phyloP scores from a whole-genome alignment of 2,888 invertebrate species.

The Neria commutata region DNA sequence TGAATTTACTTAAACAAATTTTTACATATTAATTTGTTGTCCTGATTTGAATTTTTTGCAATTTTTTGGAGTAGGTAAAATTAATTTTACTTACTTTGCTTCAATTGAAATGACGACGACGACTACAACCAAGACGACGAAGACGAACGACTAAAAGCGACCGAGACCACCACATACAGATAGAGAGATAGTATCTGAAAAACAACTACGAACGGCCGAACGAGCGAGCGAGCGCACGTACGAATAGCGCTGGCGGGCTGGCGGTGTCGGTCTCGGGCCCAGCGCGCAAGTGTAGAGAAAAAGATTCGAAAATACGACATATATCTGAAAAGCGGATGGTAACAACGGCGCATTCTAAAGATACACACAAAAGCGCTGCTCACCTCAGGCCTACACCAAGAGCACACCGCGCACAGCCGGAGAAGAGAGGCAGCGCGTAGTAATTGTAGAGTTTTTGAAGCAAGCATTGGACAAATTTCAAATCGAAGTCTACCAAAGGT shows the following conservation, averaged over 20 bases:
- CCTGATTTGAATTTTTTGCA: slow-evolving; percentile 16
- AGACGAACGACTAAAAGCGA: slow-evolving; percentile 55
- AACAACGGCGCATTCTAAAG: background rate
- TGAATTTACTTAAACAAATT: slow-evolving; percentile 14
- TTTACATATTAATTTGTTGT: slow-evolving; percentile 35
- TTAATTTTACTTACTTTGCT: slow-evolving; percentile 58
- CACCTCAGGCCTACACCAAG: too few relatives aligned
- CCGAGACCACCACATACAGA: slow-evolving; percentile 42
- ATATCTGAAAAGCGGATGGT: slow-evolving; percentile 13
- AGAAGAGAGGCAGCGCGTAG: too few relatives aligned
- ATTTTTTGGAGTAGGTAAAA: slow-evolving; percentile 35
- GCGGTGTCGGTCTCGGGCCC: background rate
- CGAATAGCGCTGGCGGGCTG: background rate
- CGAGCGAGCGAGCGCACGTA: background rate
- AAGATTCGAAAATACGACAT: background rate
- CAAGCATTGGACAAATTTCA: too few relatives aligned
- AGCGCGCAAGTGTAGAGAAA: background rate
- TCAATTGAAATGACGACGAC: slow-evolving; percentile 59
- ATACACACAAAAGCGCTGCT: too few relatives aligned
- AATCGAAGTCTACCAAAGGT: too few relatives aligned
- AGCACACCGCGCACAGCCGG: too few relatives aligned
- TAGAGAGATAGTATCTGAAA: background rate
- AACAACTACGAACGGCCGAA: background rate
- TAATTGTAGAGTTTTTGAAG: too few relatives aligned
- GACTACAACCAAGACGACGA: slow-evolving; percentile 58